Evolutionary conservation across 1,140 invertebrate genomes (phyloP), one percentile per base, ranked within the genome.

Genomic region (Drosophila nigromelanica): DNA sequence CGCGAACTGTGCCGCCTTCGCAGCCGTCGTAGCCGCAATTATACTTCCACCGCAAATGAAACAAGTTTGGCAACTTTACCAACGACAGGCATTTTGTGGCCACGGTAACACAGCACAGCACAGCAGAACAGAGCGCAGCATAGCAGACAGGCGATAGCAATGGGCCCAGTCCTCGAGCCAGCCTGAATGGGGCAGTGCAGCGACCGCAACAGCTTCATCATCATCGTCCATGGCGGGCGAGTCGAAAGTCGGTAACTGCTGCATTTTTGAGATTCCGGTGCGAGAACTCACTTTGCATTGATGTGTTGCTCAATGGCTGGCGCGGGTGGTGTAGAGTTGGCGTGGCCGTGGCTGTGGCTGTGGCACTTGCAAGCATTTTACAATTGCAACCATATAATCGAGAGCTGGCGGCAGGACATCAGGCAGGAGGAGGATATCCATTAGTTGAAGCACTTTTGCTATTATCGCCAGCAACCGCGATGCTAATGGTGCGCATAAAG

Each of bases 31-130:
- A 68, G 73, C 68, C 76, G 76, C 83, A 83, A 83, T 83, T 87
- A 87, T 87, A 89, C 78, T 80, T 83, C 69, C 76, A 80, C 85
- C 80, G 85, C 85, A 89, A 89, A 89, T 89, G 80, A 89, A 89
- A 89, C 83, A 83, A 89, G 83, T 89, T 89, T 87, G 83, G 83
- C 83, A 87, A 87, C 83, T 87, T 87, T 76, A 47, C 54, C 83
- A 89, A 66, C 79, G 76, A 79, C 82, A 83, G 78, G 79, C 82
- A 87, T 79, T 87, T 83, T 79, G 79, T 64, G 73, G 79, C 83
- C 69, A 54, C 72, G 59, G 70, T 21, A 27, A 64, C 12, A 48
- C 35, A 33, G 43, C 33, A 47, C 15, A 64, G 14, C 40, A 47
- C 27, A 30, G 50, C 47, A 18, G 8, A 18, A 7, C 45, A 42